These are phyloP conservation scores for Harpagoxenus sublaevis DNA, from an alignment of 2,888 invertebrate genomes.

Conservation along the genomic window DNA sequence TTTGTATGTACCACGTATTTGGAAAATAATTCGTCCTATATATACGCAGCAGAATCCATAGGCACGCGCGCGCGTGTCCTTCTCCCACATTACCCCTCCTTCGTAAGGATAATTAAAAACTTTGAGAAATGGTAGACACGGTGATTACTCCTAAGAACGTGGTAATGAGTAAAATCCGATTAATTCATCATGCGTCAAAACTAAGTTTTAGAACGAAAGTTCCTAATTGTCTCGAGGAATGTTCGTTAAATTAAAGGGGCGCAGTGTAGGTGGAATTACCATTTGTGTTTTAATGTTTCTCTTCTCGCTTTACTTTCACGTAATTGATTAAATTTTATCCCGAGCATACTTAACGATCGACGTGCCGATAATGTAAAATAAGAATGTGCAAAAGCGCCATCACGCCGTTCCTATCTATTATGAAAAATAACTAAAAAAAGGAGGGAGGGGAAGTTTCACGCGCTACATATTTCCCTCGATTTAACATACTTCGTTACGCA, in stretches of 20 bases:
- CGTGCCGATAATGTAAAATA: slow-evolving; percentile 54
- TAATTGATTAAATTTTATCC: slow-evolving; percentile 57
- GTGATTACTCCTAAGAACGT: slow-evolving; percentile 63
- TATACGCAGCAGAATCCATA: neutral
- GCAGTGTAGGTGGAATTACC: slow-evolving; percentile 46
- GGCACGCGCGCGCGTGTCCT: neutral
- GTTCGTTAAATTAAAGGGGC: slow-evolving; percentile 54
- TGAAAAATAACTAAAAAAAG: slow-evolving; percentile 23
- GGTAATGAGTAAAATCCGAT: slow-evolving; percentile 73
- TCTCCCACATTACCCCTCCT: neutral
- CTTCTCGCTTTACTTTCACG: slow-evolving; percentile 43
- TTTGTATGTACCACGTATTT: neutral
- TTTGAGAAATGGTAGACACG: slow-evolving; percentile 46
- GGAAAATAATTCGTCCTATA: slow-evolving; percentile 6
- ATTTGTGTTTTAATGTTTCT: slow-evolving; percentile 53
- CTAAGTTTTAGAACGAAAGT: slow-evolving; percentile 68
- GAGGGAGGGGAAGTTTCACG: neutral
- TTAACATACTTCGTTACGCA: slow-evolving; percentile 24
- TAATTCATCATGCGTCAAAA: slow-evolving; percentile 69
- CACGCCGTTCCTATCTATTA: neutral
- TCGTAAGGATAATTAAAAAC: slow-evolving; percentile 63
- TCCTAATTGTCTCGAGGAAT: slow-evolving; percentile 65
- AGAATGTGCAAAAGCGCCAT: slow-evolving; percentile 33
- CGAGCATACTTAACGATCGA: slow-evolving; percentile 39
- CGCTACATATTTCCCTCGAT: slow-evolving; percentile 39